phyloP scores from a whole-genome alignment of 2,888 invertebrate species.

The Ormyrus pomaceus region DNA sequence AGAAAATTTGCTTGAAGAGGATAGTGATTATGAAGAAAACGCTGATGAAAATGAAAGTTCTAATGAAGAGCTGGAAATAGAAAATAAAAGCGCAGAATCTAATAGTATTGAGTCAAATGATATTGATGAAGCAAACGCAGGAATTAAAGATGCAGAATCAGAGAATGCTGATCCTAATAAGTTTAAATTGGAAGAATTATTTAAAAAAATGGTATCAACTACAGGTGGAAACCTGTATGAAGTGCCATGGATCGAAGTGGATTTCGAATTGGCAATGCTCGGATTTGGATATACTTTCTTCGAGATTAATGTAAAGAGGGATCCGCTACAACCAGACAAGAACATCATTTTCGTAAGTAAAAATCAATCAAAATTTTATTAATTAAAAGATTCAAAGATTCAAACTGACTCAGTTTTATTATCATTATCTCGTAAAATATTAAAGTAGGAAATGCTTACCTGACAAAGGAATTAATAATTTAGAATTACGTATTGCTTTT shows the following conservation, averaged over 20 bases:
- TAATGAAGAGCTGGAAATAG: background rate
- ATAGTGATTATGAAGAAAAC: background rate
- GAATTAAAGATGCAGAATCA: too few relatives aligned
- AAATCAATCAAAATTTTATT: background rate
- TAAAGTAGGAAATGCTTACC: too few relatives aligned
- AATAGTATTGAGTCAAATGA: background rate
- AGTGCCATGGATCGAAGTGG: slow-evolving; percentile 23
- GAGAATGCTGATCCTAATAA: too few relatives aligned
- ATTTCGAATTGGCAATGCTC: slow-evolving; percentile 19
- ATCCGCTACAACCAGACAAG: slow-evolving; percentile 5
- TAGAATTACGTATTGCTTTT: too few relatives aligned
- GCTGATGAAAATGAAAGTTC: background rate
- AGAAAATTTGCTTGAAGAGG: background rate
- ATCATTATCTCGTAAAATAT: background rate
- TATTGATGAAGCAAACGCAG: too few relatives aligned
- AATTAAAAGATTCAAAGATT: background rate
- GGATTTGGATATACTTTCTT: slow-evolving; percentile 33
- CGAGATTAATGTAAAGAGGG: slow-evolving; percentile 16
- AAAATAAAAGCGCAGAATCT: background rate
- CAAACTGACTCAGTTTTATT: background rate
- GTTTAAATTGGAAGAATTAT: too few relatives aligned
- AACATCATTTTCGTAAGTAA: slow-evolving; percentile 37
- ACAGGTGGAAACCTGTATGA: too few relatives aligned
- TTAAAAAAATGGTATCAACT: too few relatives aligned
- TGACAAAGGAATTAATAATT: too few relatives aligned